Percentiles rank a stretch among this genome's conserved stretches.
phyloP scores from a whole-genome alignment of 2,113 vertebrate genomes.

The Mobula birostris region DNA sequence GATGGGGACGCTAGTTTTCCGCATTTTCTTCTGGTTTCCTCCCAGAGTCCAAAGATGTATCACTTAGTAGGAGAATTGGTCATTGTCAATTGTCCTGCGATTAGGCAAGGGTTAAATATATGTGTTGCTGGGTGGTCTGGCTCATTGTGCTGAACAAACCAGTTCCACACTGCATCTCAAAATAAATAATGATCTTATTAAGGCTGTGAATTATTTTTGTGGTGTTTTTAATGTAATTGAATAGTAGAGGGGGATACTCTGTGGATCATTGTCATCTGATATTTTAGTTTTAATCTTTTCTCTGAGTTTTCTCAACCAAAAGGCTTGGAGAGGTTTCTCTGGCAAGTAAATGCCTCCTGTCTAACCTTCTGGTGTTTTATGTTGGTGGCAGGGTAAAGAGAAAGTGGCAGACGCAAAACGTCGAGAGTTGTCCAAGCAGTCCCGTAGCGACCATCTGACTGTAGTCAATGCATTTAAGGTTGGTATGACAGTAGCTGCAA shows the following conservation, averaged over 20 bases:
- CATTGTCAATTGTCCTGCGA: too few species aligned
- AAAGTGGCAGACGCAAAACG: constrained; percentile 86
- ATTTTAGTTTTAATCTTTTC: not conserved
- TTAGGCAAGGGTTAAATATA: too few species aligned
- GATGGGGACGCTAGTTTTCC: too few species aligned
- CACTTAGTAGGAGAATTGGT: too few species aligned
- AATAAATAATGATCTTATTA: not conserved
- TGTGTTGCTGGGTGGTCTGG: too few species aligned
- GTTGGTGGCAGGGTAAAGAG: constrained; percentile 78
- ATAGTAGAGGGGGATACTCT: not conserved
- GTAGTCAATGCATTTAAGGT: constrained; percentile 88
- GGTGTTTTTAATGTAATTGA: not conserved
- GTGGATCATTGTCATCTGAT: not conserved
- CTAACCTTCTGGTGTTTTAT: not conserved
- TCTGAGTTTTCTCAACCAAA: not conserved
- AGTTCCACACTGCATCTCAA: too few species aligned
- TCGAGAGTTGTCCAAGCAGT: constrained; percentile 73
- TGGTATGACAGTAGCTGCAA: constrained; percentile 39
- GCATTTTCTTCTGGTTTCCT: too few species aligned
- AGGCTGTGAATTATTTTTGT: not conserved
- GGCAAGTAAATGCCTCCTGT: not conserved
- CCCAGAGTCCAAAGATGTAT: too few species aligned
- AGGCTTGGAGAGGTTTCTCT: not conserved
- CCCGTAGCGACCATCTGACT: constrained; percentile 89
- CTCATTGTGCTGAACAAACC: too few species aligned